phyloP scores from a whole-genome alignment of 2,113 vertebrate species.

The Ophiodon elongatus region DNA sequence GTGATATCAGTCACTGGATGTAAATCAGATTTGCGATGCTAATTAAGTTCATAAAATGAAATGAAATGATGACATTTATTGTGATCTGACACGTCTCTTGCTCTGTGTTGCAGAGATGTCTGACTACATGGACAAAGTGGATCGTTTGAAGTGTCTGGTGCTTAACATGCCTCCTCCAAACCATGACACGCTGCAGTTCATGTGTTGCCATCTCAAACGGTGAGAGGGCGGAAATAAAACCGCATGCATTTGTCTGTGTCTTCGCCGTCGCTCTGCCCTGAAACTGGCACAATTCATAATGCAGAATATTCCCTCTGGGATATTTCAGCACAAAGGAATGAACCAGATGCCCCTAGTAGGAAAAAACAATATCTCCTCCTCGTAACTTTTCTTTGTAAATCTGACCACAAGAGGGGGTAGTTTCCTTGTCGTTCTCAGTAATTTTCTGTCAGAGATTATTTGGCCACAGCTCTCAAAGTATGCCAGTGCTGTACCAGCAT shows the following conservation, averaged over 20 bases:
- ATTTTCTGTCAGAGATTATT: conserved; percentile 46
- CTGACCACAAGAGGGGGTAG: conserved; percentile 74
- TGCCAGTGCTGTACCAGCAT: conserved; percentile 65
- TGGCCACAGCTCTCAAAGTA: conserved; percentile 47
- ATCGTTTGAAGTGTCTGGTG: conserved; percentile 86
- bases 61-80: conserved; percentile 1
- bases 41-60: conserved; percentile 19
- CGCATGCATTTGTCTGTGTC: background rate
- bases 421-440: conserved; percentile 41
- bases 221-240: conserved; percentile 62
- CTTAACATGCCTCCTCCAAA: conserved; percentile 87
- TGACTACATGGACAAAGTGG: conserved; percentile 84
- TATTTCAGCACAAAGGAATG: conserved; percentile 2
- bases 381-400: conserved; percentile 13
- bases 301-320: conserved; percentile 4
- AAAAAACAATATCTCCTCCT: conserved; percentile 27
- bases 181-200: conserved; percentile 87
- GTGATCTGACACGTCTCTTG: conserved; percentile 17
- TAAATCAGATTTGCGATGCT: conserved; percentile 24
- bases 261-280: background rate
- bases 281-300: conserved; percentile 22
- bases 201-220: conserved; percentile 90
- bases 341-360: conserved; percentile 41
- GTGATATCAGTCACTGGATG: conserved; percentile 35
- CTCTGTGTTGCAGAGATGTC: conserved; percentile 83